Evolutionary conservation across 2,113 vertebrate genomes (phyloP).

Genomic region (Cariama cristata): DNA sequence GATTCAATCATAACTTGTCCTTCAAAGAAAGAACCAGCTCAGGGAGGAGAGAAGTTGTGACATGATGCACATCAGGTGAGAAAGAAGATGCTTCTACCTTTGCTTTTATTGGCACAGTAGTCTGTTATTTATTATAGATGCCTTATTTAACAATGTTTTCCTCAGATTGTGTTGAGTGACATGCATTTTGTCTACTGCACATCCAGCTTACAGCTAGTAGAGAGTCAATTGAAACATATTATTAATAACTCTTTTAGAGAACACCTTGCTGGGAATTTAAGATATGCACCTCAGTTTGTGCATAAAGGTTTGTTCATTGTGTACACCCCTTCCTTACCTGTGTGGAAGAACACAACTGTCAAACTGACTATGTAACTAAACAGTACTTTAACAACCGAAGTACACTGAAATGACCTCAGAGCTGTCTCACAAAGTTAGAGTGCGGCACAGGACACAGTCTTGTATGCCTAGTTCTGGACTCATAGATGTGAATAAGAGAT

Average conservation of each 20-base stretch:
- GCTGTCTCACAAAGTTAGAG: not conserved
- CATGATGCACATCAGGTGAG: not conserved
- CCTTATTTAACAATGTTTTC: not conserved
- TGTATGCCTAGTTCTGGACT: not conserved
- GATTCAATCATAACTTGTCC: not conserved
- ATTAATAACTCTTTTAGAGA: not conserved
- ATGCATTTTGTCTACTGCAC: not conserved
- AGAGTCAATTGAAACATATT: not conserved
- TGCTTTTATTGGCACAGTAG: not conserved
- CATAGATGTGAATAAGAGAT: not conserved
- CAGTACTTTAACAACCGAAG: not conserved
- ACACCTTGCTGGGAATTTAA: not conserved
- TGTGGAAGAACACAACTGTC: not conserved
- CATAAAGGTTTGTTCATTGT: not conserved
- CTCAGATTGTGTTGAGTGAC: not conserved
- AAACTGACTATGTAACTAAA: not conserved
- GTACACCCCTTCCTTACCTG: not conserved
- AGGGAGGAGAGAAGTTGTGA: not conserved
- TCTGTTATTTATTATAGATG: not conserved
- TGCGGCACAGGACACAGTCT: not conserved
- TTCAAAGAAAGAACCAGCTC: not conserved
- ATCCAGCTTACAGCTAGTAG: not conserved
- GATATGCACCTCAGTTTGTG: not conserved
- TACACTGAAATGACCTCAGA: not conserved
- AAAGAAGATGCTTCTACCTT: not conserved